Base-by-base conservation (phyloP, 2,113 vertebrate genomes). In the Tricholaema leucomelas region DNA sequence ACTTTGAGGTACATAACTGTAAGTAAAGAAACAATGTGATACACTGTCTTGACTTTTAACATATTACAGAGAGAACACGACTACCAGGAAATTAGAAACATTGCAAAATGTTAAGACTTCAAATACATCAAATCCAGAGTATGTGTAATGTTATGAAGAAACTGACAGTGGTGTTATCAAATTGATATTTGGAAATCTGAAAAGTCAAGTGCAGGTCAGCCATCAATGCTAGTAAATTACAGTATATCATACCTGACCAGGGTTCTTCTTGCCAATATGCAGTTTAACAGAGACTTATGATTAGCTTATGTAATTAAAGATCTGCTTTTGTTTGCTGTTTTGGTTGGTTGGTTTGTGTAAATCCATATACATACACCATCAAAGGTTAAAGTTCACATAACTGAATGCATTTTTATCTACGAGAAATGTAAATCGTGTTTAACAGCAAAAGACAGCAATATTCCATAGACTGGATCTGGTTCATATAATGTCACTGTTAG, bases 91-190 rank as follows among this genome's bases (percentile, higher is more conserved):
- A 65, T 36, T 6, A 36, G 36, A 72, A 85, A 76, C 24, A 40
- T 15, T 64, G 12, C 14, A 55, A 73, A 74, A 80, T 10, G 1
- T 50, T 55, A 36, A 55, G 7, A 50, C 3, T 69, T 84, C 54
- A 78, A 78, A 21, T 8, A 55, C 31, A 64, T 31, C 27, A 64
- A 79, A 38, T 64, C 2, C 19, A 56, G 27, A 75, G 5, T 36
- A 72, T 50, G 30, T 63, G 8, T 74, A 44, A 61, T 59, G 6
- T 9, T 91, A 67, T 74, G 31, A 71, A 75, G 24, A 71, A 93
- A 64, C 2, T 1, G 0, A 0, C 35, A 52, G 17, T 25, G 4
- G 10, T 84, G 38, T 69, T 52, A 46, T 23, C 6, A 78, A 31
- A 35, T 16, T 54, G 15, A 58, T 38, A 78, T 35, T 40, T 78